Conservation (phyloP, 2,888 invertebrate genomes). For the Drosophila helvetica region DNA sequence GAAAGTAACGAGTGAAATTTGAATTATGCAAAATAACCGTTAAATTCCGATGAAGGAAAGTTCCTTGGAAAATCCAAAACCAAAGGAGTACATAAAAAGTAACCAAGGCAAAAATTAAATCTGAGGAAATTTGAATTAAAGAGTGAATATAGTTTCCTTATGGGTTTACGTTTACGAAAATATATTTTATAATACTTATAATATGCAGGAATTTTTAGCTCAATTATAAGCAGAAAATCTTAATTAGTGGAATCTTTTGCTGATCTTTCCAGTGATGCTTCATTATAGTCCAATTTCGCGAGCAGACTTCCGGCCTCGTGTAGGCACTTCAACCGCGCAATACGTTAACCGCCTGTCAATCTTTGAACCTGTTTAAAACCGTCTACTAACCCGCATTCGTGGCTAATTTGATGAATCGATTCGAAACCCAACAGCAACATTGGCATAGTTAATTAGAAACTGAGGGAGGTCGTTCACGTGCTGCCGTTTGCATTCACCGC, state of each 20-base stretch:
- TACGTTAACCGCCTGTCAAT: constrained; percentile 6
- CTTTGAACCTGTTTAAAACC: constrained; percentile 14
- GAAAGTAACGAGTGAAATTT: constrained; percentile 66
- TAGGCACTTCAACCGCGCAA: background rate
- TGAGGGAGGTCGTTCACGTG: constrained; percentile 53
- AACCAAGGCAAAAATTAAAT: background rate
- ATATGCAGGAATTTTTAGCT: too few relatives aligned
- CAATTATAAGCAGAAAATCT: too few relatives aligned
- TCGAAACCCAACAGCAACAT: constrained; percentile 25
- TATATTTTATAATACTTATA: too few relatives aligned
- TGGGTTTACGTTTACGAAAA: too few relatives aligned
- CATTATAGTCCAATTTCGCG: too few relatives aligned
- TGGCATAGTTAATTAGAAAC: constrained; percentile 64
- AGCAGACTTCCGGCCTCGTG: too few relatives aligned
- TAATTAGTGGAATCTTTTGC: too few relatives aligned
- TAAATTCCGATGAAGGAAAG: constrained; percentile 51
- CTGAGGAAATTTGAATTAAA: too few relatives aligned
- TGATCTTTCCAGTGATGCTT: too few relatives aligned
- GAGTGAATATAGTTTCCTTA: too few relatives aligned
- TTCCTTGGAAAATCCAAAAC: background rate
- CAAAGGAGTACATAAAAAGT: background rate
- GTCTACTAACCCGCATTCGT: constrained; percentile 34
- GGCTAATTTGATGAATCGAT: constrained; percentile 24
- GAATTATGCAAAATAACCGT: constrained; percentile 59
- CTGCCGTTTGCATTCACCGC: constrained; percentile 47